These are phyloP conservation scores for Theristicus caerulescens DNA, from an alignment of 2,113 vertebrate species.

Conservation along the genomic window DNA sequence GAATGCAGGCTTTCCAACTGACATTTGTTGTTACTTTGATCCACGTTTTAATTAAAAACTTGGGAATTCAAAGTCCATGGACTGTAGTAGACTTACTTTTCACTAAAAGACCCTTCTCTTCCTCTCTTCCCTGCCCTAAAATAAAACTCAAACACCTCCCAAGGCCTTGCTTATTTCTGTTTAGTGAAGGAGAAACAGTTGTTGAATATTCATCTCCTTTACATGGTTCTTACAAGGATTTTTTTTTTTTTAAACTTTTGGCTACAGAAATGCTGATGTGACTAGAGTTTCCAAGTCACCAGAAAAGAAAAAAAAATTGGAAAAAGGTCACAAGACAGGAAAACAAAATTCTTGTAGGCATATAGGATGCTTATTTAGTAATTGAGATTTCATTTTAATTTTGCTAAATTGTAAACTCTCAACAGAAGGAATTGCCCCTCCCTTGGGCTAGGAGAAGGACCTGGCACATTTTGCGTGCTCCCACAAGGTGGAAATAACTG, in stretches of 20 bases:
- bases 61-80: constrained; percentile 25
- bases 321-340: background rate
- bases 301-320: background rate
- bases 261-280: background rate
- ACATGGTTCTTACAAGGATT: background rate
- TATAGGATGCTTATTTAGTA: background rate
- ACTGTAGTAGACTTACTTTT: background rate
- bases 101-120: background rate
- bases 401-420: background rate
- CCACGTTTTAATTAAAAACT: background rate
- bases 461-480: background rate
- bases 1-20: background rate
- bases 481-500: background rate
- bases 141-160: background rate
- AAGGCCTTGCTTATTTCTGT: background rate
- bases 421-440: background rate
- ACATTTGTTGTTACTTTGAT: constrained; percentile 9
- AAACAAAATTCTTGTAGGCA: background rate
- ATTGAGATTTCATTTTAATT: background rate
- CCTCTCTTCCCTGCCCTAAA: background rate
- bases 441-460: background rate
- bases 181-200: background rate
- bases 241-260: background rate
- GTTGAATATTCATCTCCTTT: background rate
- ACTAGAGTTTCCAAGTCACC: background rate